Conservation (phyloP, 1,140 invertebrate genomes). For the Drosophila kepulauana region DNA sequence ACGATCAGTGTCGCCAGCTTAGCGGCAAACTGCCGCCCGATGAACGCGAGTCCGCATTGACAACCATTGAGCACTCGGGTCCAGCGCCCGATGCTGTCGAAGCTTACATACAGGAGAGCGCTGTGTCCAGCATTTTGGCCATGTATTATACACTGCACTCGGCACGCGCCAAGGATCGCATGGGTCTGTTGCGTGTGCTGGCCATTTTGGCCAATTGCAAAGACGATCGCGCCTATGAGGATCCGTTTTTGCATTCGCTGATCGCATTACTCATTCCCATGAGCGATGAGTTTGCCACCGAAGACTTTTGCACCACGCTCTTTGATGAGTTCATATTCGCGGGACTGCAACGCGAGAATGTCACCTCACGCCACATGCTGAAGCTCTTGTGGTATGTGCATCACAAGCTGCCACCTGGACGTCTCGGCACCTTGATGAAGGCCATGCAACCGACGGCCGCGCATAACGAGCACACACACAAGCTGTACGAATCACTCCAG, state of each 20-base stretch:
- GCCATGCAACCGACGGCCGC: constrained; percentile 93
- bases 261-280: constrained; percentile 95
- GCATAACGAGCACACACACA: constrained; percentile 94
- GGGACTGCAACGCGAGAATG: constrained; percentile 94
- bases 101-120: constrained; percentile 95
- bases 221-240: constrained; percentile 96
- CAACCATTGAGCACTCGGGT: constrained; percentile 96
- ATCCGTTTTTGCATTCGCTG: constrained; percentile 97
- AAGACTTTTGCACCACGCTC: constrained; percentile 97
- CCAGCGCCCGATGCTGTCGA: constrained; percentile 96
- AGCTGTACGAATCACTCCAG: constrained; percentile 90
- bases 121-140: constrained; percentile 95
- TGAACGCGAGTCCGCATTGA: constrained; percentile 95
- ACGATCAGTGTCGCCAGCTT: constrained; percentile 96
- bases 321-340: constrained; percentile 99
- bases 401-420: constrained; percentile 92
- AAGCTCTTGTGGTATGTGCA: constrained; percentile 97
- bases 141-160: constrained; percentile 98
- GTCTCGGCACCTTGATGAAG: constrained; percentile 93
- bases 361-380: constrained; percentile 94
- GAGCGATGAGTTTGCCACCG: constrained; percentile 95
- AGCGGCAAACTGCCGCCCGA: constrained; percentile 96
- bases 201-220: constrained; percentile 96
- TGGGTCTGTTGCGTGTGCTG: constrained; percentile 94
- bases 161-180: constrained; percentile 92